A percentile compares a stretch with the other conserved stretches of the same genome.
Conservation (phyloP, 92 coral and sea anemone species). For the Porites cylindrica region DNA sequence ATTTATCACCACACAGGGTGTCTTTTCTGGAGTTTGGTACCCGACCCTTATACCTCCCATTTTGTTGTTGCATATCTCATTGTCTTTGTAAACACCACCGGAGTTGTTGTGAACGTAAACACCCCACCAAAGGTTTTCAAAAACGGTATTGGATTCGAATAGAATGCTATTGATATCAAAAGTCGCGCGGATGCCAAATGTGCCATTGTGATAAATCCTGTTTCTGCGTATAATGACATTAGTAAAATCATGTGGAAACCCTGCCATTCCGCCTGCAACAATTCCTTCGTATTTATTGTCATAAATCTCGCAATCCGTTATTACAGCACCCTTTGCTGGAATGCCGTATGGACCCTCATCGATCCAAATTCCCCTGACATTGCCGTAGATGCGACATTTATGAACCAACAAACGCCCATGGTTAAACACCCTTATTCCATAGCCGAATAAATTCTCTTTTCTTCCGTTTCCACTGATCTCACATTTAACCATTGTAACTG, state of each 20-base stretch:
- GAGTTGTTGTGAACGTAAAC: conserved; percentile 40
- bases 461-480: conserved; percentile 19
- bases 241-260: background rate
- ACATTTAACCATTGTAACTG: background rate
- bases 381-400: conserved; percentile 17
- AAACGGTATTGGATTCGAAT: conserved; percentile 21
- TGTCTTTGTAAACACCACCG: conserved; percentile 15
- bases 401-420: background rate
- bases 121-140: conserved; percentile 47
- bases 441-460: background rate
- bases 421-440: conserved; percentile 1
- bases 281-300: conserved; percentile 41
- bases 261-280: background rate
- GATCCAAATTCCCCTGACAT: conserved; percentile 22
- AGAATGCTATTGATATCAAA: background rate
- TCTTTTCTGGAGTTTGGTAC: conserved; percentile 8
- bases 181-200: conserved; percentile 23
- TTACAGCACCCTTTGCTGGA: conserved; percentile 4
- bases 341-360: conserved; percentile 5
- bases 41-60: conserved; percentile 42
- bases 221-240: conserved; percentile 4
- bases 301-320: conserved; percentile 11
- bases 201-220: conserved; percentile 41
- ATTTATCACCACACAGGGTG: conserved; percentile 22
- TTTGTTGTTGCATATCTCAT: conserved; percentile 35